These are phyloP conservation scores for Aspidoscelis tigris DNA, from an alignment of 2,113 vertebrate species.

Conservation along the genomic window DNA sequence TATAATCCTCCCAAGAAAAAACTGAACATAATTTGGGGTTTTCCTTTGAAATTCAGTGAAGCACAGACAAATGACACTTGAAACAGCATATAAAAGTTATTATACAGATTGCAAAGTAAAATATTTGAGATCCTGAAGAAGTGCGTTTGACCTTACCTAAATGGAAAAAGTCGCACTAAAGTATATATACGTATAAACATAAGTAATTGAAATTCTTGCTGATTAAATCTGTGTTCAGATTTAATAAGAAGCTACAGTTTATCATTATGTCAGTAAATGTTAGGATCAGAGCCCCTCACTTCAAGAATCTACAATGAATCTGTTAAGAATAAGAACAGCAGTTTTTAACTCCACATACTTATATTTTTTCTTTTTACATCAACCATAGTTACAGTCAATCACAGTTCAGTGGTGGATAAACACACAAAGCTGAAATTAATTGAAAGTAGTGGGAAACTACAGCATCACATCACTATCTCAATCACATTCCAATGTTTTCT, in stretches of 20 bases:
- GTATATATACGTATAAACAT: background rate
- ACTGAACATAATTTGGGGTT: too few species aligned
- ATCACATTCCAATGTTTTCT: too few species aligned
- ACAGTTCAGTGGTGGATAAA: background rate
- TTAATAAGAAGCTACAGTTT: background rate
- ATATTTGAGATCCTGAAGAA: background rate
- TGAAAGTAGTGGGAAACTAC: background rate
- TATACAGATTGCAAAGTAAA: background rate
- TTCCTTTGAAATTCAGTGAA: too few species aligned
- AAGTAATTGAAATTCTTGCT: background rate
- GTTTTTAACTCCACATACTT: too few species aligned
- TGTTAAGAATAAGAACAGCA: too few species aligned
- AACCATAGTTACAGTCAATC: background rate
- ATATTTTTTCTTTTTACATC: background rate
- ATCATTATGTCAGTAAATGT: background rate
- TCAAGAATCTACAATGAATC: background rate
- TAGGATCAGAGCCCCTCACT: background rate
- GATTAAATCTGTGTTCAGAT: background rate
- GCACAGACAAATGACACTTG: background rate
- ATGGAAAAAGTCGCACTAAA: background rate
- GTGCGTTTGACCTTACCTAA: background rate
- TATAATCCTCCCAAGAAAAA: too few species aligned
- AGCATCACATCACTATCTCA: too few species aligned
- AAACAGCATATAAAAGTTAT: background rate
- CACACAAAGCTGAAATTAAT: background rate